These are phyloP conservation scores for Brachyhypopomus gauderio DNA, from an alignment of 2,113 vertebrate genomes.

Conservation along the genomic window DNA sequence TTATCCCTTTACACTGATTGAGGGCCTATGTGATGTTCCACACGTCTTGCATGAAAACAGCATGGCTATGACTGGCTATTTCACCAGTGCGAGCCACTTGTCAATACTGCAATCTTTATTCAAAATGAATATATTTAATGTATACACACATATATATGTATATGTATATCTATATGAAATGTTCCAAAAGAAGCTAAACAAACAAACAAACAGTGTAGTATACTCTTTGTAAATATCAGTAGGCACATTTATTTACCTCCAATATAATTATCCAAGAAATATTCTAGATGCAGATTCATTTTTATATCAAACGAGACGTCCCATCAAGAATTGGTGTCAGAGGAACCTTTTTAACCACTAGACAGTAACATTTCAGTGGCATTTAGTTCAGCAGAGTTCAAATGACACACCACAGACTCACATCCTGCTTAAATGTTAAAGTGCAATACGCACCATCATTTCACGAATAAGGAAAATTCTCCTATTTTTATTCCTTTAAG, in stretches of 20 bases:
- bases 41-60: background rate
- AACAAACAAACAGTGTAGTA: no score
- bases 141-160: no score
- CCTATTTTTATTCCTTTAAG: constrained; percentile 13
- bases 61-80: background rate
- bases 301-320: constrained; percentile 14
- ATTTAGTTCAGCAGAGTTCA: constrained; percentile 46
- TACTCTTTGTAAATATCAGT: background rate
- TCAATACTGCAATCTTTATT: background rate
- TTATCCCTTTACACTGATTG: background rate
- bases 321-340: constrained; percentile 31
- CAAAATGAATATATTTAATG: no score
- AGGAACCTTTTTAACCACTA: constrained; percentile 34
- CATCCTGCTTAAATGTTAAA: constrained; percentile 48
- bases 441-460: constrained; percentile 32
- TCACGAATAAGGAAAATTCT: background rate
- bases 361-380: constrained; percentile 54
- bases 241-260: constrained; percentile 8
- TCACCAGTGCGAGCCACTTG: background rate
- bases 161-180: no score
- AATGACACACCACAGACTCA: constrained; percentile 36
- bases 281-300: constrained; percentile 10
- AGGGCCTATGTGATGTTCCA: background rate
- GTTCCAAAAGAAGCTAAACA: background rate
- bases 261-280: background rate